phyloP scores from a whole-genome alignment of 2,113 vertebrate species.

The Fukomys damarensis region DNA sequence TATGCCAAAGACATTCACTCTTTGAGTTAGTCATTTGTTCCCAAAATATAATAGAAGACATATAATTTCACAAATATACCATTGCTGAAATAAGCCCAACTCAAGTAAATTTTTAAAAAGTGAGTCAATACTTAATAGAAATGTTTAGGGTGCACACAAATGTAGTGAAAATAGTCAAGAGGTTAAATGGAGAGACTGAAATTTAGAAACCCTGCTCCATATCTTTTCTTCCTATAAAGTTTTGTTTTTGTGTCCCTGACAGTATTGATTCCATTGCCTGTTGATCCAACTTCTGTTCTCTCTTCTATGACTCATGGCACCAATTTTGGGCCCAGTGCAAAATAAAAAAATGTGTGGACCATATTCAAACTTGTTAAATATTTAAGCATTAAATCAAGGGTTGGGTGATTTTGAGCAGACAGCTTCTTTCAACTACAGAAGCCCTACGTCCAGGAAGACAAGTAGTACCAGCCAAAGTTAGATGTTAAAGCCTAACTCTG shows the following conservation, averaged over 20 bases:
- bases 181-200: background rate
- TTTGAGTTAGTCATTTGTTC: background rate
- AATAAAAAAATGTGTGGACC: background rate
- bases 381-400: background rate
- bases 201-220: background rate
- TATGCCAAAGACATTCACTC: background rate
- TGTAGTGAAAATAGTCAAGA: background rate
- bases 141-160: background rate
- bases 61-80: background rate
- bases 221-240: background rate
- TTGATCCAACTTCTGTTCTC: background rate
- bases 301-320: background rate
- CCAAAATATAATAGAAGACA: background rate
- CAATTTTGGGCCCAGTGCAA: background rate
- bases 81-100: background rate
- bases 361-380: background rate
- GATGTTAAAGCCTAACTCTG: background rate
- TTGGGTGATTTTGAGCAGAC: background rate
- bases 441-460: rapidly evolving
- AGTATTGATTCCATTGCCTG: background rate
- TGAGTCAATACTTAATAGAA: background rate
- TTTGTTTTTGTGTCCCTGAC: background rate
- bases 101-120: background rate
- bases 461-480: background rate
- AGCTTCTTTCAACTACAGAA: background rate